Percentiles rank a stretch among this genome's conserved stretches.
Conservation (phyloP, 2,888 invertebrate genomes). For the Stenolophus ochropezus region DNA sequence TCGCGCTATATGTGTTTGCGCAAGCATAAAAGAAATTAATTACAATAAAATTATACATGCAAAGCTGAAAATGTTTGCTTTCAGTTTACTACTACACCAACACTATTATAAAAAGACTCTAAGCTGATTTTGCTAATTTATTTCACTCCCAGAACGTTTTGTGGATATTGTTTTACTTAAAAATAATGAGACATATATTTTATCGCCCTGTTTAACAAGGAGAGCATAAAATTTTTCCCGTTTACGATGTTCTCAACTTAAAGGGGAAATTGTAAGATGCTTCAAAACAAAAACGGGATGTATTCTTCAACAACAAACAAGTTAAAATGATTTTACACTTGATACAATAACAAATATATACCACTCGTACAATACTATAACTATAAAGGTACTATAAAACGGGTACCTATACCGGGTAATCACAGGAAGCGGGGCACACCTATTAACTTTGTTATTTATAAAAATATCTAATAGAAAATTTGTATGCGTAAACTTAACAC, state of each 20-base stretch:
- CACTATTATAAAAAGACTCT: constrained; percentile 33
- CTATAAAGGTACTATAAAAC: no score
- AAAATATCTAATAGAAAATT: no score
- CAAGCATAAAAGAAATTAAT: constrained; percentile 55
- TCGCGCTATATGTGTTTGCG: constrained; percentile 26
- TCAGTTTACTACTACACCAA: constrained; percentile 22
- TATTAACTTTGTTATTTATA: no score
- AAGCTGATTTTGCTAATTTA: constrained; percentile 48
- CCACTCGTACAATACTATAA: no score
- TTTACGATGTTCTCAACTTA: constrained; percentile 3
- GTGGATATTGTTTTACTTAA: constrained; percentile 37
- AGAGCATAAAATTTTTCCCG: neutral
- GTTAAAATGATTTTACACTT: neutral
- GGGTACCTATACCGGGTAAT: no score
- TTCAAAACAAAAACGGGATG: neutral
- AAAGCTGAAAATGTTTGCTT: constrained; percentile 48
- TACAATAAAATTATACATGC: constrained; percentile 54
- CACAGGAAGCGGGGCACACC: no score
- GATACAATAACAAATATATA: no score
- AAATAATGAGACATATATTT: constrained; percentile 27
- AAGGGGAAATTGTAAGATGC: neutral
- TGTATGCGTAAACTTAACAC: no score
- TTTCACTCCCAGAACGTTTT: neutral
- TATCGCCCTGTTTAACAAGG: neutral
- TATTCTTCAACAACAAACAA: neutral